Conservation (phyloP, 2,113 vertebrate species). For the Xerus inauris region DNA sequence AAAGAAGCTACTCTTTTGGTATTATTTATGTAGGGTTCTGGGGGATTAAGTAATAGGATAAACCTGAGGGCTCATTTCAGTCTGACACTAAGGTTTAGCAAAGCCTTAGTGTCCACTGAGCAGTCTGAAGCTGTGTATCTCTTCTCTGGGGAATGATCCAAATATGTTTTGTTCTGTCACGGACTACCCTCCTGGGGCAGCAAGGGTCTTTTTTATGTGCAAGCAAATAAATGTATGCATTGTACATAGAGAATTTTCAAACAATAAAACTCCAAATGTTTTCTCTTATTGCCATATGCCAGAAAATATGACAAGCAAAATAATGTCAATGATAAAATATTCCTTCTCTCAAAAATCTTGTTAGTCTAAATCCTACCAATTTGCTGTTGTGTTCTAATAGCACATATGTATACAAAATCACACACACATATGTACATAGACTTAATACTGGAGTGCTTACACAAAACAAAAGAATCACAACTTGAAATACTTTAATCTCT, state of each 20-base stretch:
- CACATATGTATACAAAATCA: neutral
- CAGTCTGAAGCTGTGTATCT: neutral
- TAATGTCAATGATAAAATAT: neutral
- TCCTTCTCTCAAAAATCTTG: neutral
- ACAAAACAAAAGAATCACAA: neutral
- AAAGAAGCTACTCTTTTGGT: neutral
- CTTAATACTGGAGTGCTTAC: neutral
- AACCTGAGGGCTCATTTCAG: neutral
- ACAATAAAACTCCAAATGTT: neutral
- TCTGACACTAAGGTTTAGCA: neutral
- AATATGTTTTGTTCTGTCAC: neutral
- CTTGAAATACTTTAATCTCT: neutral
- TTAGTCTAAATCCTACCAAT: neutral
- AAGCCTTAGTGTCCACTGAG: neutral
- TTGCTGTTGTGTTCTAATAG: neutral
- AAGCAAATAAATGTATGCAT: neutral
- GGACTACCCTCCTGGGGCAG: neutral
- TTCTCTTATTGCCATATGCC: neutral
- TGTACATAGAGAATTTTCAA: neutral
- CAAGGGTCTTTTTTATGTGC: neutral
- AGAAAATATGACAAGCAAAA: neutral
- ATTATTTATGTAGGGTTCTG: neutral
- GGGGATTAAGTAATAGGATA: neutral
- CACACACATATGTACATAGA: neutral
- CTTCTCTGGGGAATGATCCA: neutral